Conservation (phyloP, 2,113 vertebrate species). For the Equus quagga region DNA sequence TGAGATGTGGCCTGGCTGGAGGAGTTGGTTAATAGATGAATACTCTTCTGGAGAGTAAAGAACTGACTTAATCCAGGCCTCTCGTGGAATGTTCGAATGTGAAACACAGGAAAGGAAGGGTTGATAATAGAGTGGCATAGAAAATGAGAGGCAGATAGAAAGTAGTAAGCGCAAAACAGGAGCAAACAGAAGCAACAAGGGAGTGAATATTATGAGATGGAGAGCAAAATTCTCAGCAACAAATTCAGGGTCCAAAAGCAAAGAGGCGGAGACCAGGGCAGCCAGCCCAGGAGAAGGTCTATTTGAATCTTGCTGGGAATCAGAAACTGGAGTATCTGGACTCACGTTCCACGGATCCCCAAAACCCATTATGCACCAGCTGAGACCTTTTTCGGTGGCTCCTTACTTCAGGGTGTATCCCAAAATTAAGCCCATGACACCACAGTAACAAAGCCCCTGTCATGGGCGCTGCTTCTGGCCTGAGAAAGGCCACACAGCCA, state of each 20-base stretch:
- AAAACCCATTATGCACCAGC: neutral
- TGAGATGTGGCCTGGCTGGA: neutral
- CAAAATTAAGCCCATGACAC: neutral
- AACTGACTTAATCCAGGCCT: neutral
- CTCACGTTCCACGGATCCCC: neutral
- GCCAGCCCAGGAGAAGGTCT: neutral
- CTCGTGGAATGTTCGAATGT: neutral
- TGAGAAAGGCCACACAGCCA: neutral
- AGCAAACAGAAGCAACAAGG: neutral
- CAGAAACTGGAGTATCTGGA: neutral
- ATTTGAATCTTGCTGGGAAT: neutral
- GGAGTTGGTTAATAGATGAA: neutral
- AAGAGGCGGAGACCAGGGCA: neutral
- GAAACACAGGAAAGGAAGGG: neutral
- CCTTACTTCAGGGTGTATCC: neutral
- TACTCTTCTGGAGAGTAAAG: neutral
- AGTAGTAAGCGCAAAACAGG: neutral
- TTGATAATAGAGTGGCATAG: neutral
- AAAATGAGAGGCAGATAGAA: neutral
- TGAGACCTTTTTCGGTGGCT: neutral
- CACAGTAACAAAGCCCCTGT: neutral
- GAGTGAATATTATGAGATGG: rapidly evolving
- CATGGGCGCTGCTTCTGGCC: neutral
- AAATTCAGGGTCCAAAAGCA: neutral
- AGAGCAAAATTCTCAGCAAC: neutral